Evolutionary conservation across 2,888 invertebrate genomes (phyloP).

Genomic region (Orthosia gothica): DNA sequence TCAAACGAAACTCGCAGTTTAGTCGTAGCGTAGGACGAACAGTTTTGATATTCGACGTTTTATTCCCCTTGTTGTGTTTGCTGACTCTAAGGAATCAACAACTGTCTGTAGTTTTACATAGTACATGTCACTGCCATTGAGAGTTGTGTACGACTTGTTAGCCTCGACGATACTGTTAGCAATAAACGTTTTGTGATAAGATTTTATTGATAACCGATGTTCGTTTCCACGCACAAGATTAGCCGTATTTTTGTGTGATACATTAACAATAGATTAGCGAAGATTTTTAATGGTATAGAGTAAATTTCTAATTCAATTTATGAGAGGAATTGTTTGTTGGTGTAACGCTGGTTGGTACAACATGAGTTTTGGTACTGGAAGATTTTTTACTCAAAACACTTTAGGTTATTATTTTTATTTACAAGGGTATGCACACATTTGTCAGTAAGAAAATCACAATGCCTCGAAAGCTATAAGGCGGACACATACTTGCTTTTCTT

Average conservation of each 20-base stretch:
- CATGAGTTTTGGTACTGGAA: constrained; percentile 29
- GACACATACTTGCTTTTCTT: too few relatives aligned
- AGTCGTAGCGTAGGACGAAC: constrained; percentile 77
- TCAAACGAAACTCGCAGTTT: constrained; percentile 81
- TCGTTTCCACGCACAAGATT: constrained; percentile 82
- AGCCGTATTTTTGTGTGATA: constrained; percentile 69
- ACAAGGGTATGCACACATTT: constrained; percentile 22
- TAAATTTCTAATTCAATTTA: constrained; percentile 58
- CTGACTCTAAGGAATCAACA: constrained; percentile 80
- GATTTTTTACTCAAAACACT: constrained; percentile 12
- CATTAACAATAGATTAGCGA: constrained; percentile 64
- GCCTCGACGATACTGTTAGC: constrained; percentile 84
- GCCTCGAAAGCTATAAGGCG: too few relatives aligned
- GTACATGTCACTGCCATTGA: constrained; percentile 74
- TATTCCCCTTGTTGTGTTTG: constrained; percentile 73
- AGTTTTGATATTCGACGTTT: constrained; percentile 79
- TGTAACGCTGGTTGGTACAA: constrained; percentile 28
- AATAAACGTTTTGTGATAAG: constrained; percentile 89
- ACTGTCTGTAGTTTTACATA: constrained; percentile 75
- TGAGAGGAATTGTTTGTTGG: constrained; percentile 52
- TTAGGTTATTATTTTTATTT: constrained; percentile 39
- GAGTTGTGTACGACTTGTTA: constrained; percentile 60
- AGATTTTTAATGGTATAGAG: constrained; percentile 55
- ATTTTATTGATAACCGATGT: constrained; percentile 74
- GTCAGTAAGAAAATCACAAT: constrained; percentile 10